Percentiles rank a stretch among this genome's conserved stretches.
Evolutionary conservation across 2,113 vertebrate species (phyloP).

Genomic region (Notiomystis cincta): DNA sequence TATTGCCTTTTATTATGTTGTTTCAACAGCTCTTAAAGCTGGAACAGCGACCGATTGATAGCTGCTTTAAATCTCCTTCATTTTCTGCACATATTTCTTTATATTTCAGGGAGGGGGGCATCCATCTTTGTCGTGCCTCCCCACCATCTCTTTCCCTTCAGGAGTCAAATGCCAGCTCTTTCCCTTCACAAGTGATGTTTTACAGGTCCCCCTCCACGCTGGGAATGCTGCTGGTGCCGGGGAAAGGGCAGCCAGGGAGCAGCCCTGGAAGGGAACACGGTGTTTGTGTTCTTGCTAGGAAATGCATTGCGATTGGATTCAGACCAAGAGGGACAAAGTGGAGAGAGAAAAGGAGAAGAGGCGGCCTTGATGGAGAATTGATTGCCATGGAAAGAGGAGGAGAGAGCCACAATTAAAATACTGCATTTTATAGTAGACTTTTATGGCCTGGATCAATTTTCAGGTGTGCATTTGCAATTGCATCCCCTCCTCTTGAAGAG

Average conservation of each 20-base stretch:
- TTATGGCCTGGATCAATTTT: conserved; percentile 21
- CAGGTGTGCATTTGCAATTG: not conserved
- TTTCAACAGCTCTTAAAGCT: conserved; percentile 82
- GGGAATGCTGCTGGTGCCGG: not conserved
- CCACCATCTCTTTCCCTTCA: not conserved
- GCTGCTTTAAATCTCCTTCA: conserved; percentile 76
- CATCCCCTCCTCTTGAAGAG: not conserved
- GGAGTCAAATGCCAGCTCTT: conserved; percentile 58
- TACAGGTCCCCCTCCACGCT: not conserved
- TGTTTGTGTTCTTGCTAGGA: not conserved
- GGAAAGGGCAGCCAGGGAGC: conserved; percentile 18
- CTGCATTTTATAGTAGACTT: not conserved
- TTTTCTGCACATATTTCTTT: conserved; percentile 73
- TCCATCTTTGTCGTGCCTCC: conserved; percentile 4
- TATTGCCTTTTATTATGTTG: conserved; percentile 83
- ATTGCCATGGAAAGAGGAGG: not conserved
- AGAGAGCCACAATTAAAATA: conserved; percentile 43
- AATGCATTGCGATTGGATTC: not conserved
- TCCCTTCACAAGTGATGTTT: conserved; percentile 53
- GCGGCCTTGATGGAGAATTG: not conserved
- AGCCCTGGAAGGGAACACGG: not conserved
- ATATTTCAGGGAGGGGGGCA: not conserved
- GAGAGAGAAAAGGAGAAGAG: not conserved
- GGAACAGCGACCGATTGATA: conserved; percentile 68
- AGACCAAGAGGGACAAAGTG: not conserved